Evolutionary conservation across 2,113 vertebrate genomes (phyloP), one percentile per base, ranked within the genome.

Genomic region (Oreotrochilus melanogaster): DNA sequence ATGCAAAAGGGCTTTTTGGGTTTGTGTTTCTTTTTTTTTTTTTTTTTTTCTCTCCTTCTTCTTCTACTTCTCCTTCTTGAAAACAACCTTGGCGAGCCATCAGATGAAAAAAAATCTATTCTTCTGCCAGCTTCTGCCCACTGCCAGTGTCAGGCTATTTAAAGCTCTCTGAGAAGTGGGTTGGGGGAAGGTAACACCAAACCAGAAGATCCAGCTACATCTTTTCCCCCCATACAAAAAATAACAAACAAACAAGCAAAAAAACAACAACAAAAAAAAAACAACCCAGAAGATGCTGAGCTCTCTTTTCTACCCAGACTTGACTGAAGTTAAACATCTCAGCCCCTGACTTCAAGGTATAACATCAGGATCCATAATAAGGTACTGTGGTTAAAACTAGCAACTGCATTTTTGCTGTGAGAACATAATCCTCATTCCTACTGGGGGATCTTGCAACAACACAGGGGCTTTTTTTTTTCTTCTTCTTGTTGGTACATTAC

Each of bases 61-160:
- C 50, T 28, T 30, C 94, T 93, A 14, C 78, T 92, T 37, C 72
- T 91, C 18, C 87, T 92, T 62, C 93, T 94, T 93, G 86, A 96
- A 94, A 95, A 94, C 93, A 96, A 95, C 78, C 79, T 93, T 95
- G 93, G 94, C 78, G 9, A 95, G 88, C 75, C 94, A 93, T 96
- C 95, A 94, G 82, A 95, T 92, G 74, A 93, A 95, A 94, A 80
- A 78, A 92, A 94, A 76, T 10, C 75, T 31, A 64, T 83, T 96
- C 56, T 88, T 88, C 64, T 88, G 88, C 94, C 95, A 96, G 88
- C 87, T 93, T 75, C 92, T 94, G 88, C 82, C 94, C 56, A 19
- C 81, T 89, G 93, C 89, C 94, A 95, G 88, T 96, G 92, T 96
- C 91, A 43, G 79, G 69, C 76, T 96, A 94, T 95, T 96, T 97